Evolutionary conservation across 2,113 vertebrate genomes (phyloP).

Genomic region (Scomber scombrus): DNA sequence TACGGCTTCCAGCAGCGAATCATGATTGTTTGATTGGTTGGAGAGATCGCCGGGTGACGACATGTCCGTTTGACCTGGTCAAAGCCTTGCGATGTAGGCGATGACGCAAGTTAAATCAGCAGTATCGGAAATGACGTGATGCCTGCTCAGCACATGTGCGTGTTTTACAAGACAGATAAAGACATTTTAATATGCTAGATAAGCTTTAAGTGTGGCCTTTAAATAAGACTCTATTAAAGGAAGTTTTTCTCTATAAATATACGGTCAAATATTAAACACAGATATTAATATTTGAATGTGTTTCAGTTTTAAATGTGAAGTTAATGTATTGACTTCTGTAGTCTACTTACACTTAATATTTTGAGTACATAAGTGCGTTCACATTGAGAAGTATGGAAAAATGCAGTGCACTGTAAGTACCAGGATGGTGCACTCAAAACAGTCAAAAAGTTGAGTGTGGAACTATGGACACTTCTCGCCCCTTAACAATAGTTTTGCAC

Average conservation of each 20-base stretch:
- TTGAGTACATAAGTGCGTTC: no score
- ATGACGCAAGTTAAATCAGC: slow-evolving; percentile 15
- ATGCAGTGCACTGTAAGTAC: no score
- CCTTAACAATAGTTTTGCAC: no score
- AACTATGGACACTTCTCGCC: no score
- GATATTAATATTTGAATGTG: neutral
- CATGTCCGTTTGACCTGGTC: slow-evolving; percentile 8
- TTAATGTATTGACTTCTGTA: no score
- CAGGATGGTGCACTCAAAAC: no score
- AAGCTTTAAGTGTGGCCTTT: no score
- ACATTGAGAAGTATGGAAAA: no score
- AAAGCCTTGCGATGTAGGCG: neutral
- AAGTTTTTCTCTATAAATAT: no score
- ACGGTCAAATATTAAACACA: neutral
- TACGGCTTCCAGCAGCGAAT: neutral
- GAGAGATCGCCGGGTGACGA: slow-evolving; percentile 10
- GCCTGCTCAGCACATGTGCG: slow-evolving; percentile 1
- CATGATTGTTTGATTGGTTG: slow-evolving; percentile 7
- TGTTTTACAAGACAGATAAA: neutral
- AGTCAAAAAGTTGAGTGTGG: no score
- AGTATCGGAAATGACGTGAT: neutral
- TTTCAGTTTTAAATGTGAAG: neutral
- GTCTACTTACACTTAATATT: no score
- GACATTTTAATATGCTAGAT: neutral
- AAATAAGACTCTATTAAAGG: no score